Evolutionary conservation across 2,113 vertebrate species (phyloP).

Genomic region (Centrocercus urophasianus): DNA sequence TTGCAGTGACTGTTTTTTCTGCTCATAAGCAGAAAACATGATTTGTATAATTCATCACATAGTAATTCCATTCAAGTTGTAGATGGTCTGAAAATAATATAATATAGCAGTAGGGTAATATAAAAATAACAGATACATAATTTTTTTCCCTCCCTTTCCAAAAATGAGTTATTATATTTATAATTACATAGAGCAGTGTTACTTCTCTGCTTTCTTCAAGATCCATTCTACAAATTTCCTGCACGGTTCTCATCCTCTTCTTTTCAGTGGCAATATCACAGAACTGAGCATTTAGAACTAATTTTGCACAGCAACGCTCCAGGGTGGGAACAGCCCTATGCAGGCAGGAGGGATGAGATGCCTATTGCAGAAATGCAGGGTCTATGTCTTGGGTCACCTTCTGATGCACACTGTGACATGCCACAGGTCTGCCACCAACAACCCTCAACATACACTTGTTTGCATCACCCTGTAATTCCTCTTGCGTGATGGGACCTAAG

Average conservation of each 20-base stretch:
- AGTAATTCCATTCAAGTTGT: not conserved
- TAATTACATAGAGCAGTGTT: not conserved
- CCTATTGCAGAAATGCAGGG: not conserved
- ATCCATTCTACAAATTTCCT: not conserved
- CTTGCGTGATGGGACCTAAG: not conserved
- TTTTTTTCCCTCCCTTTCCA: not conserved
- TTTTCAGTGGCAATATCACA: not conserved
- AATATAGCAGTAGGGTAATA: slow-evolving; percentile 11
- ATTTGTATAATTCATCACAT: slow-evolving; percentile 20
- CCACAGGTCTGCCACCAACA: not conserved
- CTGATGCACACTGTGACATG: not conserved
- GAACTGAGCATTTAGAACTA: not conserved
- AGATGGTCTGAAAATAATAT: slow-evolving; percentile 1
- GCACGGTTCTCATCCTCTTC: not conserved
- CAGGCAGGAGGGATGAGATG: not conserved
- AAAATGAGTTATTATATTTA: slow-evolving; percentile 21
- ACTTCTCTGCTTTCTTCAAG: not conserved
- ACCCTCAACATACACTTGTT: not conserved
- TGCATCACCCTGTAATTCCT: not conserved
- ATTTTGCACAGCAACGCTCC: not conserved
- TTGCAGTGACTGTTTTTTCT: not conserved
- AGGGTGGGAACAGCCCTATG: not conserved
- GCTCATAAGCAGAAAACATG: not conserved
- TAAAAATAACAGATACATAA: not conserved
- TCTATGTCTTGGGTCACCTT: not conserved